Base-by-base conservation (phyloP, 2,797 vertebrate species). In the Phoeniculus purpureus region DNA sequence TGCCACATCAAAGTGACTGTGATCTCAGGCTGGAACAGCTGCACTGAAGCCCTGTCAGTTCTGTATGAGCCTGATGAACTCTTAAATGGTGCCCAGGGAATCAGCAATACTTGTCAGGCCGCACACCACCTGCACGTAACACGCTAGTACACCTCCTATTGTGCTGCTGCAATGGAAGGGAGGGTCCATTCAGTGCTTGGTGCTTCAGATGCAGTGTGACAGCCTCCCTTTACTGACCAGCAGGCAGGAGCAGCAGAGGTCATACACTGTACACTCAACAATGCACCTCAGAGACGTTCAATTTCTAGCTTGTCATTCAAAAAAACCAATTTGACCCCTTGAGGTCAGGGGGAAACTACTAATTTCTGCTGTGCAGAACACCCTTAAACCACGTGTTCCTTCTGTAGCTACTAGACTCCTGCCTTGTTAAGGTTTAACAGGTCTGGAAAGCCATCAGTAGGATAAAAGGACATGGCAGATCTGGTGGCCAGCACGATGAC, bases 11-110 rank as follows among this genome's bases (percentile, higher is more conserved):
- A 96, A 97, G 95, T 45, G 89, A 71, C 68, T 71, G 64, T 77
- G 85, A 97, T 95, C 82, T 95, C 87, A 48, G 87, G 91, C 86
- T 62, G 52, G 48, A 94, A 76, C 89, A 97, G 96, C 94, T 97
- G 97, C 85, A 16, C 12, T 80, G 43, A 92, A 94, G 94, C 93
- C 65, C 71, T 37, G 52, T 67, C 77, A 71, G 34, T 92, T 90
- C 76, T 91, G 56, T 87, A 83, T 15, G 73, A 79, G 64, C 51
- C 73, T 55, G 70, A 87, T 25, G 29, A 87, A 81, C 62, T 56
- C 76, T 58, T 68, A 76, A 75, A 60, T 2, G 9, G 66, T 91
- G 67, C 92, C 85, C 52, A 84, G 90, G 72, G 68, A 85, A 55
- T 47, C 85, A 93, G 70, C 21, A 85, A 90, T 90, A 94, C 89